Percentiles rank a stretch among this genome's conserved stretches.
Conservation (phyloP, 1,140 invertebrate species). For the Varroa destructor region DNA sequence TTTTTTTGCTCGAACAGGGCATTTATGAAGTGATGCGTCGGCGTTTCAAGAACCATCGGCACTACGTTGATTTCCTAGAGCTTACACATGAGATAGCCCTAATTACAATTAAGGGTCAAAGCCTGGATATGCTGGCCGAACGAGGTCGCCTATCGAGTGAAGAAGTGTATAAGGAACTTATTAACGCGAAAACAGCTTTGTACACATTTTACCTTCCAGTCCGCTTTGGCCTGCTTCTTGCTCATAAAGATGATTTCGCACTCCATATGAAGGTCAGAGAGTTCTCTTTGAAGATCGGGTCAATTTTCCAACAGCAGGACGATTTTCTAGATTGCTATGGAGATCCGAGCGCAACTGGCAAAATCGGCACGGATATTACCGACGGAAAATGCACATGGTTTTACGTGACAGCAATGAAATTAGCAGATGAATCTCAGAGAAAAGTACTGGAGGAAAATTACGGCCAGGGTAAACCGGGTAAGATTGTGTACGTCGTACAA, state of each 20-base stretch:
- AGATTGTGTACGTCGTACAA: too few species aligned
- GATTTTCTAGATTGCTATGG: constrained; percentile 91
- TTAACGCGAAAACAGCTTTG: too few species aligned
- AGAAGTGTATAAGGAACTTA: too few species aligned
- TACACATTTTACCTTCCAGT: too few species aligned
- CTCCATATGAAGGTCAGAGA: too few species aligned
- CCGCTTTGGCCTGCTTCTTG: too few species aligned
- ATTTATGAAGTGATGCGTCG: constrained; percentile 62
- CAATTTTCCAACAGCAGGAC: constrained; percentile 45
- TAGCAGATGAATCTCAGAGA: constrained; percentile 44
- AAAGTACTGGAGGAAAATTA: constrained; percentile 26
- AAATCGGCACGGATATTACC: constrained; percentile 77
- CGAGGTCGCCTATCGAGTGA: too few species aligned
- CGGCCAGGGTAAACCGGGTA: too few species aligned
- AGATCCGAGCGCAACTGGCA: constrained; percentile 66
- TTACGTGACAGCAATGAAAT: constrained; percentile 69
- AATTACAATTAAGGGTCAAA: too few species aligned
- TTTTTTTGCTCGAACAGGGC: constrained; percentile 59
- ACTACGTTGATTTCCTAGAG: constrained; percentile 64
- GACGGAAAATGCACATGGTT: constrained; percentile 95
- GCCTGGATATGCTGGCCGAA: too few species aligned
- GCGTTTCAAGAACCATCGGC: constrained; percentile 60
- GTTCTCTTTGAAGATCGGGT: too few species aligned
- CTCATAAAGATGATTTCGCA: too few species aligned
- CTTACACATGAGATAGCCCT: constrained; percentile 52